Evolutionary conservation across 92 coral and sea anemone genomes (phyloP), one percentile per base, ranked within the genome.

Genomic region (Parazoanthus atlanticus): DNA sequence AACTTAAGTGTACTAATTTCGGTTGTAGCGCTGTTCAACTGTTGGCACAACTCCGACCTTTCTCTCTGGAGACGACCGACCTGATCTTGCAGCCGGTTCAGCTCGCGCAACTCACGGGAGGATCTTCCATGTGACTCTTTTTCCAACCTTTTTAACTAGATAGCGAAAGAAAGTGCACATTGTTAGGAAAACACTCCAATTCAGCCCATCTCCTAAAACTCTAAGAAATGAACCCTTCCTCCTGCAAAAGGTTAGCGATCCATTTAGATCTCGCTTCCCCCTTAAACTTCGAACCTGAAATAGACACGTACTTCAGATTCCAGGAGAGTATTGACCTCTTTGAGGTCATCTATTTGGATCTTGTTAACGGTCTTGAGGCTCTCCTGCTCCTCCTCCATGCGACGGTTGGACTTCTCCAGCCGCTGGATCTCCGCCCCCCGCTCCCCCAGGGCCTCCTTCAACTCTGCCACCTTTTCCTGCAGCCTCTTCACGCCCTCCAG

Each of bases 381-480:
- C 86, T 95, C 96, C 43, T 90, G 91, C 76, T 93, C 95, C 36
- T 93, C 98, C 74, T 93, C 92, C 92, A 95, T 67, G 67, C 83
- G 92, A 33, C 88, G 90, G 81, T 93, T 91, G 26, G 86, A 67
- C 78, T 74, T 86, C 91, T 95, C 92, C 61, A 97, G 94, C 16
- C 85, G 92, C 17, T 86, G 72, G 11, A 91, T 74, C 85, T 95
- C 94, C 29, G 78, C 85, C 61, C 95, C 98, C 56, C 88, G 89
- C 76, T 89, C 92, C 16, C 77, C 33, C 74, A 96, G 77, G 8
- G 91, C 90, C 28, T 86, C 69, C 32, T 85, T 76, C 66, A 96
- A 85, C 21, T 85, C 86, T 29, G 71, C 32, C 29, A 91, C 90
- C 25, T 79, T 86, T 38, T 81, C 88, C 47, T 95, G 95, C 82